Evolutionary conservation across 2,113 vertebrate species (phyloP).

Genomic region (Noturus placidus): DNA sequence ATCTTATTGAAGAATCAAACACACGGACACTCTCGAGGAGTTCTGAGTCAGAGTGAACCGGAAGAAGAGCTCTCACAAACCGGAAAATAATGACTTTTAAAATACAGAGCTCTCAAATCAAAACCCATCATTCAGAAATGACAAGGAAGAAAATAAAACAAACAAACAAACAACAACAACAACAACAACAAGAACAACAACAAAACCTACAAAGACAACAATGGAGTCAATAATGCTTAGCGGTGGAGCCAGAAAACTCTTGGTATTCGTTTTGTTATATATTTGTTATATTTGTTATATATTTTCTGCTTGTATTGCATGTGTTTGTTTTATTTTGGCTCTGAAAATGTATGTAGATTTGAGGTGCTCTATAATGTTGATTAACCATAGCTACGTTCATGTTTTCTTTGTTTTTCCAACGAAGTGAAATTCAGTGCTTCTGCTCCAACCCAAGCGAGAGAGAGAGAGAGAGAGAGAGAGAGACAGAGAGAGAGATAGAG

Average conservation of each 20-base stretch:
- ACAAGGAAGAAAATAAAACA: not conserved
- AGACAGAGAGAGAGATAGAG: no score
- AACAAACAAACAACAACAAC: no score
- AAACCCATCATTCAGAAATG: not conserved
- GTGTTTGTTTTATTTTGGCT: no score
- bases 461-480: no score
- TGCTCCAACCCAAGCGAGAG: not conserved
- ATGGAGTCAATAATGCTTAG: not conserved
- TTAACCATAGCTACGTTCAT: not conserved
- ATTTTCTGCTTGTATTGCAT: no score
- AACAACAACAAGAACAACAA: no score
- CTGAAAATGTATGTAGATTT: not conserved
- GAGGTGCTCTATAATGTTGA: not conserved
- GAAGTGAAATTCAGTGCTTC: not conserved
- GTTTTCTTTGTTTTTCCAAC: not conserved
- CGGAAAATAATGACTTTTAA: not conserved
- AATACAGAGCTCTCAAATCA: not conserved
- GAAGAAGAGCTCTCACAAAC: not conserved
- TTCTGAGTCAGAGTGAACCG: no score
- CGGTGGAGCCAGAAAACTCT: no score
- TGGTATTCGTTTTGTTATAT: no score
- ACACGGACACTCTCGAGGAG: no score
- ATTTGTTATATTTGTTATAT: no score
- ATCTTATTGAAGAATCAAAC: not conserved
- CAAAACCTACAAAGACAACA: not conserved